Evolutionary conservation across 2,113 vertebrate genomes (phyloP).

Genomic region (Sceloporus undulatus): DNA sequence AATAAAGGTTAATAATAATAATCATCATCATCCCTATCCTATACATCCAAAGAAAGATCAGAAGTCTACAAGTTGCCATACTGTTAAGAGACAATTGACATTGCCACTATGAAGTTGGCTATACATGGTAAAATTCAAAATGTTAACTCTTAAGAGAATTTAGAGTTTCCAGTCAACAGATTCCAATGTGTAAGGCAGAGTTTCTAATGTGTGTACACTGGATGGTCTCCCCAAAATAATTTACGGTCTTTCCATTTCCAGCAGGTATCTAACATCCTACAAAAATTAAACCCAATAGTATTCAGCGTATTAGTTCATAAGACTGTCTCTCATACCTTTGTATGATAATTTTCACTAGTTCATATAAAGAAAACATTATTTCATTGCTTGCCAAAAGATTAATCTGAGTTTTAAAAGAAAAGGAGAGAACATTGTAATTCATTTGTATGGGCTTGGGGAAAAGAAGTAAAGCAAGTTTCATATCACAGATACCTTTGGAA

Average conservation of each 20-base stretch:
- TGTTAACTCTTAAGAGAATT: background rate
- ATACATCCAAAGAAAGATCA: background rate
- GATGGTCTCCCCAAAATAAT: background rate
- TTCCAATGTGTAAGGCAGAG: background rate
- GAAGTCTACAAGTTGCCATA: background rate
- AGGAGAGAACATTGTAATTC: background rate
- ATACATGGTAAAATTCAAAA: background rate
- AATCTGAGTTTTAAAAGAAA: background rate
- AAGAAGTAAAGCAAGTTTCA: constrained; percentile 4
- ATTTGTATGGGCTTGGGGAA: background rate
- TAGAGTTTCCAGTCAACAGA: background rate
- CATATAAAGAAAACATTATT: background rate
- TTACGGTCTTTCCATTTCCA: background rate
- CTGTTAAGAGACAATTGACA: background rate
- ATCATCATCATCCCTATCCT: too few relatives aligned
- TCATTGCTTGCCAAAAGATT: background rate
- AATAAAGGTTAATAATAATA: too few relatives aligned
- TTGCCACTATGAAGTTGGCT: background rate
- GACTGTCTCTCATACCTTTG: background rate
- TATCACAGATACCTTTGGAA: constrained; percentile 4
- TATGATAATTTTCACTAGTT: background rate
- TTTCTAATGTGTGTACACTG: background rate
- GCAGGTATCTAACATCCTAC: background rate
- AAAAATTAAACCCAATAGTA: background rate
- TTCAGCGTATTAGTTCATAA: background rate